Evolutionary conservation across 2,113 vertebrate genomes (phyloP), one percentile per base, ranked within the genome.

Genomic region (Nematolebias whitei): DNA sequence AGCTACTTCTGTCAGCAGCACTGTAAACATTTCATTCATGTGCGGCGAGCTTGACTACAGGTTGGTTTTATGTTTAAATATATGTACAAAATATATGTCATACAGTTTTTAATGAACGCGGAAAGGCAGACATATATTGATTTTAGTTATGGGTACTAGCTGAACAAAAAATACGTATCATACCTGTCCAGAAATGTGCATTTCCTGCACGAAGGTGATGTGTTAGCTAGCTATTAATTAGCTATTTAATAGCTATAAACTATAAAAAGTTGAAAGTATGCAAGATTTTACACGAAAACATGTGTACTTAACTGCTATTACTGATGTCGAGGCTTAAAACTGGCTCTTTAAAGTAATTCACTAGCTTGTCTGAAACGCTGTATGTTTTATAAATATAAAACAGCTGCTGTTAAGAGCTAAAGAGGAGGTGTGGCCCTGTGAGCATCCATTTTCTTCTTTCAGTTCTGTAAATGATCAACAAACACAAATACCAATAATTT

Each of bases 21-120:
- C 66, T 80, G 80, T 89, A 85, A 90, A 90, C 82, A 82, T 0
- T 57, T 54, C 26, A 22, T 56, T 23, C 32, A 62, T 38, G 43
- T 40, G 7, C 32, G 14, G 40, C 13, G 60, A 29, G 40, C 19
- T 35, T 35, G 32, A 8, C 20, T 24, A 5, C 40, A 48, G 73
- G 84, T 80, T 68, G 2, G 76, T 61, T 14, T 29, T 1, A 12
- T 23, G 6, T 53, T 61, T 49, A 0, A 2, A 1, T 15, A 5
- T 18, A 0, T 24, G 2, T 39, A n/a, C 16, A 12, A 13, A 5
- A 12, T 65, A 20, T 1, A 4, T 57, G 14, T 20, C 32, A 35
- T 35, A 29, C 32, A 35, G 32, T 35, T 43, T 38, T 51, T 12
- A 48, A 44, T 53, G 12, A 57, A 18, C 12, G 0, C 23, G 2